Conservation (phyloP, 2,888 invertebrate genomes). For the Gymnosoma rotundatum region DNA sequence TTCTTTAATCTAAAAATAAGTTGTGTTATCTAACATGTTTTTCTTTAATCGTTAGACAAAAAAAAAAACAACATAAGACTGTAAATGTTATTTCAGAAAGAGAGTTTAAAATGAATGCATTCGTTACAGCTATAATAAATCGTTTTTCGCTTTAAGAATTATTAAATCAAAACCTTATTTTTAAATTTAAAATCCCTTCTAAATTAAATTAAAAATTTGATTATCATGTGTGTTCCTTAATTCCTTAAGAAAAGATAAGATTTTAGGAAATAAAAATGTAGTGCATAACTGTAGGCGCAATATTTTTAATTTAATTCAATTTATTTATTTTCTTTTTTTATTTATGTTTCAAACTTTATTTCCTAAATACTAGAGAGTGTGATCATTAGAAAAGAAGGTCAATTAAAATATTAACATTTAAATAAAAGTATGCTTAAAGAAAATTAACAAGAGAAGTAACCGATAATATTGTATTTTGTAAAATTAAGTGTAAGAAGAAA, state of each 20-base stretch:
- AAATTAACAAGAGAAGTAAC: conserved; percentile 20
- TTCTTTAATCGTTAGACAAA: not conserved
- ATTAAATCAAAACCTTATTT: conserved; percentile 70
- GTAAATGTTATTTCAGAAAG: conserved; percentile 50
- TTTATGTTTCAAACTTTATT: not conserved
- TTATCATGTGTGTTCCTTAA: conserved; percentile 44
- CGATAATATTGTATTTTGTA: conserved; percentile 37
- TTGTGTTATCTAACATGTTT: not conserved
- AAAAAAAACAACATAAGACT: conserved; percentile 47
- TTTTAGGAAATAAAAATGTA: conserved; percentile 33
- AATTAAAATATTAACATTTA: conserved; percentile 70
- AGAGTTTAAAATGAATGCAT: conserved; percentile 10
- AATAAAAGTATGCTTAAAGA: conserved; percentile 32
- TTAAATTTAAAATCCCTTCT: conserved; percentile 26
- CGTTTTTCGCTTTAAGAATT: conserved; percentile 51
- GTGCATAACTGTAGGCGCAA: conserved; percentile 58
- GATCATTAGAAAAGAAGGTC: conserved; percentile 74
- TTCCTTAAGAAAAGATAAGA: conserved; percentile 3
- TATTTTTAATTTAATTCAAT: conserved; percentile 30
- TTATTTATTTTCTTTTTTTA: conserved; percentile 35
- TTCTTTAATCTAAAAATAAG: not conserved
- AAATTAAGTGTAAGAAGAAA: conserved; percentile 25
- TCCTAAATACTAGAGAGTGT: conserved; percentile 70
- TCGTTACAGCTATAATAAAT: conserved; percentile 6
- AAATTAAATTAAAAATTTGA: conserved; percentile 27